Evolutionary conservation across 2,888 invertebrate species (phyloP), one percentile per base, ranked within the genome.

Genomic region (Tenodera sinensis): DNA sequence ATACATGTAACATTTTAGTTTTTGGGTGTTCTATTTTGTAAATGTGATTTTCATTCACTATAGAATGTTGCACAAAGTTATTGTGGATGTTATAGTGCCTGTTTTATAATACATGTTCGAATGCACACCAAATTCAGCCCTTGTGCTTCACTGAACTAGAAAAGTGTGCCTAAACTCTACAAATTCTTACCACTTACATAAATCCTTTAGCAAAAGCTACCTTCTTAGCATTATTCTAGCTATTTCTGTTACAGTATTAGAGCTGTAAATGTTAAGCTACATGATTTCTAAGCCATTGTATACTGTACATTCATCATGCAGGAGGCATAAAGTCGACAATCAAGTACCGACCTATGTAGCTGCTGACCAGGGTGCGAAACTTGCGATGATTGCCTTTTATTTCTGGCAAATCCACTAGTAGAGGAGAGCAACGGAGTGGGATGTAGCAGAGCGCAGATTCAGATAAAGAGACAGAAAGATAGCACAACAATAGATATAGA

Each of bases 291-390:
- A 71, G 54, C 54, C 54, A 71, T 71, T 71, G 54, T 71, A 71
- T 25, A 71, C 25, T 71, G 54, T 71, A 71, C 54, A 71, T 71
- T 71, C 54, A 71, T 20, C 87, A 87, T 87, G 87, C 87, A 87
- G 27, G 87, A 87, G 83, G 82, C 25, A 82, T 82, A 84, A 85
- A 96, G 98, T 87, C 82, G 87, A 87, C 87, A 87, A 87, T 87
- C 87, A 81, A 87, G 30, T 87, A 87, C 87, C 87, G 83, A 99
- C 99, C 99, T 98, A 99, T 98, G 94, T 98, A 98, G 95, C 98
- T 98, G 96, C 98, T 98, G 95, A 99, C 99, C 96, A 99, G 96
- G 94, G 98, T 99, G 95, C 99, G 97, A 97, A 99, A 99, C 96
- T 99, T 99, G 96, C 98, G 97, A 96, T 98, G 98, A 95, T 98